Conservation (phyloP, 2,113 vertebrate genomes). For the Cinclus mexicanus region DNA sequence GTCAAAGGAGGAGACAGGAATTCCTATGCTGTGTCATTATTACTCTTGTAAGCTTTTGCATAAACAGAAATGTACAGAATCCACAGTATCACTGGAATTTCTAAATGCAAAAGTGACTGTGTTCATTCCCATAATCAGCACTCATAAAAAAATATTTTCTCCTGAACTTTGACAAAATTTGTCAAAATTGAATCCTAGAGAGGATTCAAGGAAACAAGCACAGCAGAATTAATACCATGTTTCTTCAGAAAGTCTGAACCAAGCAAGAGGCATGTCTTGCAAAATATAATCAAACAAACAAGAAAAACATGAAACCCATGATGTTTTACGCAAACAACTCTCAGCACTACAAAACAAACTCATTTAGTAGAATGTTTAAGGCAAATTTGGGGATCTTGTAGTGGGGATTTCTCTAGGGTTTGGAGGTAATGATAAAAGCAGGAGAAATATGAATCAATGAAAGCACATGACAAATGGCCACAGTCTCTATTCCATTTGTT, state of each 20-base stretch:
- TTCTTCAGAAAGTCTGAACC: neutral
- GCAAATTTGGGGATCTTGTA: neutral
- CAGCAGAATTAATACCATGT: neutral
- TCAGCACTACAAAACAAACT: neutral
- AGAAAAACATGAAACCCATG: neutral
- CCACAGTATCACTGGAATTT: neutral
- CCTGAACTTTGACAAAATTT: neutral
- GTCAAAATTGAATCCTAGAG: neutral
- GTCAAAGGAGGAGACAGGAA: neutral
- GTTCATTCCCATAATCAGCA: neutral
- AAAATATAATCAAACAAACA: neutral
- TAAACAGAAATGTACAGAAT: neutral
- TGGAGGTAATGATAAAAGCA: neutral
- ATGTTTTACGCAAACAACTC: neutral
- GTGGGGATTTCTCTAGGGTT: neutral
- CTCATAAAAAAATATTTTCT: neutral
- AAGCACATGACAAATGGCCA: neutral
- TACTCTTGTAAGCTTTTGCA: neutral
- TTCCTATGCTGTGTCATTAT: neutral
- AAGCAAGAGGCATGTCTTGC: neutral
- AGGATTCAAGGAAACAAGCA: neutral
- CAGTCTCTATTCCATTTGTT: neutral
- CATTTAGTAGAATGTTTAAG: neutral
- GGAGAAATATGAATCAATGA: neutral
- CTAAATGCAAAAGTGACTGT: neutral